These are phyloP conservation scores for Sesia apiformis DNA, from an alignment of 2,888 invertebrate species.

Conservation along the genomic window DNA sequence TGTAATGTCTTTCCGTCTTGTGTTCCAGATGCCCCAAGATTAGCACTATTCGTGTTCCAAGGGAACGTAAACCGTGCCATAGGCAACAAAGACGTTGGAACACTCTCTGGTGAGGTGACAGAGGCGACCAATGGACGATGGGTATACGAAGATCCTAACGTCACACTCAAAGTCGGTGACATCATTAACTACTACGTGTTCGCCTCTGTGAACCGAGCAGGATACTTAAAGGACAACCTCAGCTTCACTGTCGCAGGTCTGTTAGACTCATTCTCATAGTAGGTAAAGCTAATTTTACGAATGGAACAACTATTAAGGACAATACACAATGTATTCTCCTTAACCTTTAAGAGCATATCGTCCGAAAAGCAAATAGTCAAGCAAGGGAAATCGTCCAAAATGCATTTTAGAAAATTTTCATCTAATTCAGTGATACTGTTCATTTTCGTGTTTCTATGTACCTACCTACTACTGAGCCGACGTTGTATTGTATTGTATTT, in stretches of 20 bases:
- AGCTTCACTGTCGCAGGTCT: conserved; percentile 53
- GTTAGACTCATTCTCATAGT: conserved; percentile 4
- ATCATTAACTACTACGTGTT: conserved; percentile 76
- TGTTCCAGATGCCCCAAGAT: conserved; percentile 58
- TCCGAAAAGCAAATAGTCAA: too few species aligned
- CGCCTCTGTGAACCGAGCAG: conserved; percentile 63
- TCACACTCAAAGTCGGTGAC: conserved; percentile 66
- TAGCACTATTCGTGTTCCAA: conserved; percentile 77
- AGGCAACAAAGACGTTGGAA: conserved; percentile 59
- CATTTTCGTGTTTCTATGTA: too few species aligned
- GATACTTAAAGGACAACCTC: conserved; percentile 54
- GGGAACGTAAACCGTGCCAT: conserved; percentile 76
- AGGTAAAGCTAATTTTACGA: background rate
- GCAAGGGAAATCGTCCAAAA: too few species aligned
- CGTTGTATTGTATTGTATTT: too few species aligned
- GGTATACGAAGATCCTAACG: conserved; percentile 58
- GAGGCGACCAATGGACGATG: conserved; percentile 60
- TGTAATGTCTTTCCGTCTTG: too few species aligned
- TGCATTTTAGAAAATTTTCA: too few species aligned
- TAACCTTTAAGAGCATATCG: background rate
- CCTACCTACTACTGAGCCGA: too few species aligned
- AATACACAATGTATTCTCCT: background rate
- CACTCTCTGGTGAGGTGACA: conserved; percentile 61
- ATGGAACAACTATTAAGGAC: background rate
- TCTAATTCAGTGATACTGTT: too few species aligned